Conservation (phyloP, 2,888 invertebrate genomes). For the Molanna angustata region DNA sequence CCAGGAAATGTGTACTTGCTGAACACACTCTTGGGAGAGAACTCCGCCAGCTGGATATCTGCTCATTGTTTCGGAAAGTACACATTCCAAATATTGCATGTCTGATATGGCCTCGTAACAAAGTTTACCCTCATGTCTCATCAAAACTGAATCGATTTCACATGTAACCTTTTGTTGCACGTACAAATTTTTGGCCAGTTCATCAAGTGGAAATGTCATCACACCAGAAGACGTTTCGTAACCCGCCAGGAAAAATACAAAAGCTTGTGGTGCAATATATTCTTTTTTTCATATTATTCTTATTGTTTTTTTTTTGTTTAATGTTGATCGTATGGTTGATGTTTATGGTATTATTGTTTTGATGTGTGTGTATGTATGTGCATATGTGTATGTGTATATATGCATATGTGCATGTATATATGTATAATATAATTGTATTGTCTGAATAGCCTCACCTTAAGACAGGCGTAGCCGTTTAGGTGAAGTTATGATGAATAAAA, state of each 20-base stretch:
- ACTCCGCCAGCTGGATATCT: conserved; percentile 46
- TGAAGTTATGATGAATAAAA: too few relatives aligned
- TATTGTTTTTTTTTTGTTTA: too few relatives aligned
- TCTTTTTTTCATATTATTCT: too few relatives aligned
- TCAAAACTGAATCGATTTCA: conserved; percentile 40
- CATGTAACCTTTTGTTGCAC: conserved; percentile 41
- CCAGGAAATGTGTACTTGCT: conserved; percentile 42
- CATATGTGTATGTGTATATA: too few relatives aligned
- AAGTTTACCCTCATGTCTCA: conserved; percentile 38
- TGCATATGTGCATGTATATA: too few relatives aligned
- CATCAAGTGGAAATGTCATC: conserved; percentile 41
- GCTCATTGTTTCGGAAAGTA: conserved; percentile 47
- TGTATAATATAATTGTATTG: too few relatives aligned
- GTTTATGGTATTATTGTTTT: too few relatives aligned
- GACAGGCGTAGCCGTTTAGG: too few relatives aligned
- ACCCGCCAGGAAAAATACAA: conserved; percentile 47
- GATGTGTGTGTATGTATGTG: too few relatives aligned
- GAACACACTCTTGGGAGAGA: conserved; percentile 41
- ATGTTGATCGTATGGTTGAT: too few relatives aligned
- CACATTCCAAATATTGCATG: conserved; percentile 44
- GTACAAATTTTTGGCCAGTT: conserved; percentile 42
- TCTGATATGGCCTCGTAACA: conserved; percentile 43
- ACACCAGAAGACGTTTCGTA: conserved; percentile 49
- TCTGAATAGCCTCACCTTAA: too few relatives aligned
- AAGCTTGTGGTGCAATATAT: conserved; percentile 44